Conservation (phyloP, 2,888 invertebrate species). For the Eupithecia centaureata region DNA sequence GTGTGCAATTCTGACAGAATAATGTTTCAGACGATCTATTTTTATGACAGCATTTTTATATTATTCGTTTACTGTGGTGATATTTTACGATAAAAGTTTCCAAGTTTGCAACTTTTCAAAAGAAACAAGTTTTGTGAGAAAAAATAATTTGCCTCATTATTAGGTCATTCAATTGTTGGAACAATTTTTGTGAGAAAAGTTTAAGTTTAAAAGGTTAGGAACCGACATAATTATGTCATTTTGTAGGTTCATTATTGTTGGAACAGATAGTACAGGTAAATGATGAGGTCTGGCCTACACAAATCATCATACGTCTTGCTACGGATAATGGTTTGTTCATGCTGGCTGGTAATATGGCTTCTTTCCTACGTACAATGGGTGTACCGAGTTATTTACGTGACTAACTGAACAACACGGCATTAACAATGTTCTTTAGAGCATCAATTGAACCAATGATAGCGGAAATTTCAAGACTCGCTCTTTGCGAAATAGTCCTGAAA, state of each 20-base stretch:
- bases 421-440: conserved; percentile 3
- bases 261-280: neutral
- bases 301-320: neutral
- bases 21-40: conserved; percentile 52
- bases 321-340: conserved; percentile 10
- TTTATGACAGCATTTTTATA: neutral
- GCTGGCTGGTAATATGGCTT: conserved; percentile 17
- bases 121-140: neutral
- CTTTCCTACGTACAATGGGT: conserved; percentile 16
- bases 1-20: conserved; percentile 73
- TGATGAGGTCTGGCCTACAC: neutral
- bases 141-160: neutral
- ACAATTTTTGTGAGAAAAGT: too few relatives aligned
- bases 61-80: neutral
- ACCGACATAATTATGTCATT: too few relatives aligned
- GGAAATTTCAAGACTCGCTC: neutral
- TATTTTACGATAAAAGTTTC: neutral
- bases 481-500: neutral
- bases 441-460: neutral
- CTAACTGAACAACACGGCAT: conserved; percentile 3
- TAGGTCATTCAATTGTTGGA: too few relatives aligned
- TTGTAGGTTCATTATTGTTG: neutral
- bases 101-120: neutral
- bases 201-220: too few relatives aligned
- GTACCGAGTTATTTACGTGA: conserved; percentile 5